These are phyloP conservation scores for Picus viridis DNA, from an alignment of 2,797 vertebrate genomes.

Conservation along the genomic window DNA sequence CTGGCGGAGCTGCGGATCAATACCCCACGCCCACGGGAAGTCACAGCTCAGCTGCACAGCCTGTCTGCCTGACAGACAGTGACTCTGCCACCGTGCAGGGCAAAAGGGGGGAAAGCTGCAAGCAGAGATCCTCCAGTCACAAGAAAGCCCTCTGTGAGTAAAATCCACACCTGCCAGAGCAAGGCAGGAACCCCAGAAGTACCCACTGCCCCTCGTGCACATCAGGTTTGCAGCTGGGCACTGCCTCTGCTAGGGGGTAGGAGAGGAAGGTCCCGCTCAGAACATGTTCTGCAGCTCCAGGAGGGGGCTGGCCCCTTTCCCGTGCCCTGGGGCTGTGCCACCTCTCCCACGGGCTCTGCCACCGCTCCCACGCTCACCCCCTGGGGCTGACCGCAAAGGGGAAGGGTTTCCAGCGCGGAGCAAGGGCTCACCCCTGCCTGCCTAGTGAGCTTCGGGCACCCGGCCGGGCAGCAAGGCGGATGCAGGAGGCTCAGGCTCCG, in stretches of 20 bases:
- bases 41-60: background rate
- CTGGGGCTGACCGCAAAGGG: background rate
- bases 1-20: accelerated
- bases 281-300: background rate
- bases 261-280: background rate
- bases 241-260: accelerated
- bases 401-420: background rate
- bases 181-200: background rate
- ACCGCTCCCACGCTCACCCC: background rate
- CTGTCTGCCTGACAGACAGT: background rate
- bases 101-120: background rate
- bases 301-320: background rate
- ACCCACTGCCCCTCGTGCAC: accelerated
- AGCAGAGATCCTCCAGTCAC: accelerated
- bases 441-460: background rate
- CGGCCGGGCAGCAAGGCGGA: background rate
- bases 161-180: background rate
- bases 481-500: background rate
- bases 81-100: background rate
- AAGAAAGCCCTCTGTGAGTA: background rate
- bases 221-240: background rate
- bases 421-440: background rate
- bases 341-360: background rate
- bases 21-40: background rate
- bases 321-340: background rate